Conservation (phyloP, 2,888 invertebrate genomes). For the Sclerodermus sp. region DNA sequence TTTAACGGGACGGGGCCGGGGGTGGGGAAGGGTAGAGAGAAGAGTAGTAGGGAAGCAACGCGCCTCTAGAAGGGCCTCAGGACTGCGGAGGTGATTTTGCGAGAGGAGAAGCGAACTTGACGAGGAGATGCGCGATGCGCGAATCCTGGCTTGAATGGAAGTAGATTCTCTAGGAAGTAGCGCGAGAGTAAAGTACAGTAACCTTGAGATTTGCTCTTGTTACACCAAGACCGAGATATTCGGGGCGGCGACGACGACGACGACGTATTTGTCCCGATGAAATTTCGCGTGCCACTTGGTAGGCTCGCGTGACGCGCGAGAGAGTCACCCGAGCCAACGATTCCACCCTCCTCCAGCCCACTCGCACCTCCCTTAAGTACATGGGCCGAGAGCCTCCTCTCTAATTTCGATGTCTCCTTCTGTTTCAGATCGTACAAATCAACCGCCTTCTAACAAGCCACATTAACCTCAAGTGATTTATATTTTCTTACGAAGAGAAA, state of each 20-base stretch:
- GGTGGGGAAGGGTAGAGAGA: too few species aligned
- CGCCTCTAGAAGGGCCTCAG: too few species aligned
- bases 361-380: background rate
- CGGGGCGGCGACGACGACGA: too few species aligned
- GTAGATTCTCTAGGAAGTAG: background rate
- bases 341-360: background rate
- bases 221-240: conserved; percentile 36
- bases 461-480: conserved; percentile 59
- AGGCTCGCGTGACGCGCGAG: conserved; percentile 23
- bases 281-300: conserved; percentile 30
- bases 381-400: too few species aligned
- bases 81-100: too few species aligned
- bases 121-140: too few species aligned
- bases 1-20: too few species aligned
- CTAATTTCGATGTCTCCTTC: conserved; percentile 3
- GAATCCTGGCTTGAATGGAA: conserved; percentile 9
- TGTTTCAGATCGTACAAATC: conserved; percentile 59
- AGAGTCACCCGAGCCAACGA: conserved; percentile 13
- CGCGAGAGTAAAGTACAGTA: conserved; percentile 32
- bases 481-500: conserved; percentile 57
- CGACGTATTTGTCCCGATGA: too few species aligned
- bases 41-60: too few species aligned
- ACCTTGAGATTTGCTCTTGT: conserved; percentile 49
- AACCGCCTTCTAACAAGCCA: conserved; percentile 59
- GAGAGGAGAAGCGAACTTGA: too few species aligned